Evolutionary conservation across 2,113 vertebrate genomes (phyloP).

Genomic region (Capreolus pygargus): DNA sequence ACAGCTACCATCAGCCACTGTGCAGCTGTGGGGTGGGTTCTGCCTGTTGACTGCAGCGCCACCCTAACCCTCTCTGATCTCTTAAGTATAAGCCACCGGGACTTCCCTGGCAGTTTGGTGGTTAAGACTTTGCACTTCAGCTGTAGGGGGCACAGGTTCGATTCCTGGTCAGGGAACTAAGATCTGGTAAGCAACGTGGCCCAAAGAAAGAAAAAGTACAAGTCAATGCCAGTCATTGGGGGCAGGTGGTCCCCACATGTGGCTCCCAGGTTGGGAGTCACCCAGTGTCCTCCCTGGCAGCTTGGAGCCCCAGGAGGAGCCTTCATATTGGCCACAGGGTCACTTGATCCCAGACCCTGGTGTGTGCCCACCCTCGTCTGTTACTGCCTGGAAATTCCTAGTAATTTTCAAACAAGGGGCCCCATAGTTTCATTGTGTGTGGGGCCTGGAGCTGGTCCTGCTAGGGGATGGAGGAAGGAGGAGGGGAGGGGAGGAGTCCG

Average conservation of each 20-base stretch:
- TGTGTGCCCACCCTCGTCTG: too few species aligned
- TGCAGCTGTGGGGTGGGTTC: background rate
- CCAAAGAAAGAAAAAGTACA: background rate
- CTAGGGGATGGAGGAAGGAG: background rate
- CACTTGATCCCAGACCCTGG: background rate
- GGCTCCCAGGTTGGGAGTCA: background rate
- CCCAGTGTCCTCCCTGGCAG: background rate
- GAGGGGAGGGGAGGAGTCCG: background rate
- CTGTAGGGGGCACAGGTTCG: background rate
- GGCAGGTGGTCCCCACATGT: background rate
- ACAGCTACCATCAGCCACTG: background rate
- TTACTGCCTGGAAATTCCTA: background rate
- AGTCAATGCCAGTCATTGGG: background rate
- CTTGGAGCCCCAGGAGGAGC: background rate
- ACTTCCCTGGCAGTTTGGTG: background rate
- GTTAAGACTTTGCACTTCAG: background rate
- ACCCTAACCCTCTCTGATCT: background rate
- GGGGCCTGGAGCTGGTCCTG: background rate
- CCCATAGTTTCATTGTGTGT: background rate
- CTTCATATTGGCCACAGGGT: fast-evolving
- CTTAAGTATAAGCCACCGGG: background rate
- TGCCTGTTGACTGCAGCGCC: background rate
- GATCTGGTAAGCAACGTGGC: background rate
- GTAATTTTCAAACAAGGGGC: background rate
- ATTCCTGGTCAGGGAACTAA: background rate